Evolutionary conservation across 2,113 vertebrate genomes (phyloP).

Genomic region (Protobothrops flavoviridis): DNA sequence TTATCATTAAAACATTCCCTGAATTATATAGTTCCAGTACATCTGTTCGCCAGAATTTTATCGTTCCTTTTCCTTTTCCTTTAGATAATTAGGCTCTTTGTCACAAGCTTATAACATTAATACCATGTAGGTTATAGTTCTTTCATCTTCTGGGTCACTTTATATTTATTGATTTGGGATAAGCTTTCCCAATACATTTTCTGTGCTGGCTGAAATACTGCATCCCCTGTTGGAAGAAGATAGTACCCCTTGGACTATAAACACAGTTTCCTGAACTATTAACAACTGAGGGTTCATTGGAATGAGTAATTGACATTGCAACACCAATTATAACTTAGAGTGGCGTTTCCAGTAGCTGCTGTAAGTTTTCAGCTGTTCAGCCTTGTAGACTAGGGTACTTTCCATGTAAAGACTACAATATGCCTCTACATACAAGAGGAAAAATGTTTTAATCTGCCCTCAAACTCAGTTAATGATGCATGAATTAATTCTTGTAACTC

Average conservation of each 20-base stretch:
- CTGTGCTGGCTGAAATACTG: background rate
- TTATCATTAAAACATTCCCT: background rate
- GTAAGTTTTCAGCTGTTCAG: background rate
- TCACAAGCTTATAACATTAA: background rate
- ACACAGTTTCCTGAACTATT: background rate
- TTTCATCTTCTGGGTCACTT: background rate
- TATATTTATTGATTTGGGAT: background rate
- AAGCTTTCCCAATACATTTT: background rate
- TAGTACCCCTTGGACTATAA: background rate
- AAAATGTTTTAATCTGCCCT: background rate
- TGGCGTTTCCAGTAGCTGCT: background rate
- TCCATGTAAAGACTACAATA: background rate
- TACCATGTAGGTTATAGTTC: background rate
- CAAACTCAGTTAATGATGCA: background rate
- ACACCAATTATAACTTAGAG: background rate
- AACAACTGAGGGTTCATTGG: background rate
- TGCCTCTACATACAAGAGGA: background rate
- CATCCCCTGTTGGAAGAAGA: background rate
- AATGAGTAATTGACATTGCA: background rate
- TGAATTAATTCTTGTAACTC: constrained; percentile 5
- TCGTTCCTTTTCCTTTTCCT: background rate
- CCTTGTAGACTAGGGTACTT: background rate
- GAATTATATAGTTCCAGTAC: background rate
- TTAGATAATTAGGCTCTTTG: background rate
- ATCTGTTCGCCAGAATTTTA: background rate